Conservation (phyloP, 2,797 vertebrate genomes). For the Hypotaenidia philippensis region DNA sequence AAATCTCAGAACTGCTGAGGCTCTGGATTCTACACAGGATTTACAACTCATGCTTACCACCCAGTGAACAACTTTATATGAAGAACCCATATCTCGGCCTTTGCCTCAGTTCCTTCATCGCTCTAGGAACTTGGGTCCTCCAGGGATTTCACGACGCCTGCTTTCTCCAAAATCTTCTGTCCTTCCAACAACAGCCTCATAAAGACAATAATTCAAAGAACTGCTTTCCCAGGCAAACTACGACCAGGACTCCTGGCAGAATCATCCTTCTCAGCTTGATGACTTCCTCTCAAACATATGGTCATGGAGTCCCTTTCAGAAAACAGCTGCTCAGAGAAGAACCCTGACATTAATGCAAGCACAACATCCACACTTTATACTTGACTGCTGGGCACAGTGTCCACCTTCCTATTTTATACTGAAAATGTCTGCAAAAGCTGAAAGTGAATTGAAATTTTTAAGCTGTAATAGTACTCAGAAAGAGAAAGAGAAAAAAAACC, state of each 20-base stretch:
- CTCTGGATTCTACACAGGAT: neutral
- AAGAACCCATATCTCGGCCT: neutral
- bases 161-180: neutral
- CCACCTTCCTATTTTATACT: neutral
- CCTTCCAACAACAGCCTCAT: neutral
- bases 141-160: neutral
- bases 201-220: neutral
- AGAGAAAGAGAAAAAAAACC: neutral
- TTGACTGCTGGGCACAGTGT: neutral
- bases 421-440: neutral
- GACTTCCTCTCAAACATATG: neutral
- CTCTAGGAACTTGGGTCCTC: neutral
- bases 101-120: neutral
- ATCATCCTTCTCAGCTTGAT: neutral
- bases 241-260: neutral
- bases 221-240: neutral
- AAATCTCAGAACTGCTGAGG: neutral
- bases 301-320: neutral
- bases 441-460: neutral
- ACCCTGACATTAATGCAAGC: accelerated
- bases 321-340: neutral
- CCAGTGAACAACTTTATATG: neutral
- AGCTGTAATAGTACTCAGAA: neutral
- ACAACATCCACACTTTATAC: accelerated
- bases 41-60: neutral